These are phyloP conservation scores for Gymnogyps californianus DNA, from an alignment of 2,113 vertebrate genomes.

Conservation along the genomic window DNA sequence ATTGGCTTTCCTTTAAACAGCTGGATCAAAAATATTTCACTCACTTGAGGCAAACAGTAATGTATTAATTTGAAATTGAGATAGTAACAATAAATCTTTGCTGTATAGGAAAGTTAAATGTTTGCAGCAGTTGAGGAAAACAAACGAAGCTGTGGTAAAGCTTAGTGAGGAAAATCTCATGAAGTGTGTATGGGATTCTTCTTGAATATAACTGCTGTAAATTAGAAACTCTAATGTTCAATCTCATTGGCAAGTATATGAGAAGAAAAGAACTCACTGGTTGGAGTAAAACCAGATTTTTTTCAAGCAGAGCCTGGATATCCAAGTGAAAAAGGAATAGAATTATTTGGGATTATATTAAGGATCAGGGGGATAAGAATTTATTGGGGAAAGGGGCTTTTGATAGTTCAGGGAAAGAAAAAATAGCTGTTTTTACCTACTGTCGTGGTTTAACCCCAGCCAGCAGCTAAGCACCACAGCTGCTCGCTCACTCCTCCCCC, in stretches of 20 bases:
- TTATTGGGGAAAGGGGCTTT: not conserved
- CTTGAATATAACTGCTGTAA: not conserved
- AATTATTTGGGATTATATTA: not conserved
- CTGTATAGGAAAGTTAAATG: not conserved
- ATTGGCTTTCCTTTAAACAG: not conserved
- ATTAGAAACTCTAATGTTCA: not conserved
- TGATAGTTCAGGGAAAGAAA: not conserved
- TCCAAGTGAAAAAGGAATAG: not conserved
- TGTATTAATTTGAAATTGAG: not conserved
- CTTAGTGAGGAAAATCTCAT: not conserved
- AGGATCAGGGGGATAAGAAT: not conserved
- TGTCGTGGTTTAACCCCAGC: too few species aligned
- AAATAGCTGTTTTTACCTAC: not conserved
- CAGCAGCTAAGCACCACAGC: too few species aligned
- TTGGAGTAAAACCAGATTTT: not conserved
- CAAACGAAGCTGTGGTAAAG: not conserved
- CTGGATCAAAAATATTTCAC: not conserved
- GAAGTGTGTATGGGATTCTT: not conserved
- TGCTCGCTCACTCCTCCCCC: too few species aligned
- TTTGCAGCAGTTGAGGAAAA: not conserved
- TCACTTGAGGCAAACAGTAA: not conserved
- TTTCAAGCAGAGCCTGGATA: not conserved
- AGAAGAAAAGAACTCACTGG: not conserved
- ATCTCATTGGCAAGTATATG: not conserved
- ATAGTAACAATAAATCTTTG: not conserved